Evolutionary conservation across 2,113 vertebrate genomes (phyloP).

Genomic region (Fukomys damarensis): DNA sequence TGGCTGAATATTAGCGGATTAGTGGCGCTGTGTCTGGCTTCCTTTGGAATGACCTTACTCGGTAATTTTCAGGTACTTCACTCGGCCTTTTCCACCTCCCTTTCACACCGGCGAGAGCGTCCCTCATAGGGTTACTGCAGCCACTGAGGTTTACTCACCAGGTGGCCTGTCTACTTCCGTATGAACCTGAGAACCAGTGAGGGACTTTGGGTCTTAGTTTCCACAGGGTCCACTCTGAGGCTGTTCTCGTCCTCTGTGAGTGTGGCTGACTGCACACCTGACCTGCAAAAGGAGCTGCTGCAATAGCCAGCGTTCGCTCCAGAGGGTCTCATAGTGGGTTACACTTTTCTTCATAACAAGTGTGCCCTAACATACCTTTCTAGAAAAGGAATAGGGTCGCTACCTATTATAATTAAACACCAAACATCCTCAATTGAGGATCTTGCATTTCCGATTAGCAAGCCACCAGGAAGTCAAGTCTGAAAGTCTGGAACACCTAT

Average conservation of each 20-base stretch:
- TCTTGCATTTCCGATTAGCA: neutral
- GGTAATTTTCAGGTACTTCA: conserved; percentile 95
- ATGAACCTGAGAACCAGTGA: neutral
- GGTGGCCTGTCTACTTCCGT: neutral
- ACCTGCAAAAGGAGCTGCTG: neutral
- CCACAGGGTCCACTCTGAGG: neutral
- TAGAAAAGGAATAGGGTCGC: conserved; percentile 21
- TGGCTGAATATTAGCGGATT: conserved; percentile 92
- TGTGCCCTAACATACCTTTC: conserved; percentile 5
- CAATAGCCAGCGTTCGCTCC: neutral
- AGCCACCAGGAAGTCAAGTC: neutral
- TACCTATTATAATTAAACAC: conserved; percentile 2
- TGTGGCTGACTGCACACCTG: neutral
- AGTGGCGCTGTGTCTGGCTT: conserved; percentile 87
- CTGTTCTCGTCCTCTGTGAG: rapidly evolving
- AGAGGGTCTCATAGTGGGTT: neutral
- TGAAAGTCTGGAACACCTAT: neutral
- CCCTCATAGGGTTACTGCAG: neutral
- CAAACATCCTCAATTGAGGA: neutral
- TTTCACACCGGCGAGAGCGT: neutral
- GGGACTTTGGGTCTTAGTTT: neutral
- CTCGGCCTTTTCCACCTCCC: conserved; percentile 46
- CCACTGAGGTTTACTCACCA: neutral
- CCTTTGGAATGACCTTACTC: conserved; percentile 95
- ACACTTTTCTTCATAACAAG: neutral